phyloP scores from a whole-genome alignment of 2,113 vertebrate species.

The Isichthys henryi region DNA sequence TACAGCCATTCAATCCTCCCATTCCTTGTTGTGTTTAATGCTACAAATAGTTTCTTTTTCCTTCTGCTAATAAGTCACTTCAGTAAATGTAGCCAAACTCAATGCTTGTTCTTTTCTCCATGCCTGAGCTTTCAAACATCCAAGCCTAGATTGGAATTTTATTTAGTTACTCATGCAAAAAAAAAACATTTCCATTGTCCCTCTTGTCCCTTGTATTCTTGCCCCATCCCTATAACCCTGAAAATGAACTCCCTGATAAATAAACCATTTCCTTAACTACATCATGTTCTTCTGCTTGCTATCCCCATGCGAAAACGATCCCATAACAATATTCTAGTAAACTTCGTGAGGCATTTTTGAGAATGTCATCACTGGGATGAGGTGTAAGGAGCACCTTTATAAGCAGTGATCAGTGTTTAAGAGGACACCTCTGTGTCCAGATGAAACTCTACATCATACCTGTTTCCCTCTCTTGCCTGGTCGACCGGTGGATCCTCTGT shows the following conservation, averaged over 20 bases:
- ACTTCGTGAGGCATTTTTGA: slow-evolving; percentile 57
- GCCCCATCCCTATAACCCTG: neutral
- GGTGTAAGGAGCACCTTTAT: neutral
- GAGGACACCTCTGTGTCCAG: neutral
- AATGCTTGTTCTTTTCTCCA: neutral
- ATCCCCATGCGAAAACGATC: neutral
- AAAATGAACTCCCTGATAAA: neutral
- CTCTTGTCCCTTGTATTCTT: neutral
- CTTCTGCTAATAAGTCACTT: neutral
- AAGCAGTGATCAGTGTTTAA: neutral
- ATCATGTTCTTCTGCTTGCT: neutral
- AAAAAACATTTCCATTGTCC: neutral
- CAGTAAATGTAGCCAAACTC: neutral
- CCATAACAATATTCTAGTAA: slow-evolving; percentile 29
- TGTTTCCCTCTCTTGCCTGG: slow-evolving; percentile 95
- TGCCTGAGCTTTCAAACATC: neutral
- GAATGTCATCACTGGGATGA: neutral
- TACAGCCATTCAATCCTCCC: neutral
- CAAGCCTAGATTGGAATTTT: neutral
- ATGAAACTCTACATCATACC: slow-evolving; percentile 50
- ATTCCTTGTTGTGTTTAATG: neutral
- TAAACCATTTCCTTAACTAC: neutral
- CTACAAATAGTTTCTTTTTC: neutral
- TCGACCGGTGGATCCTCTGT: slow-evolving; percentile 87
- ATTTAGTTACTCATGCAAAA: neutral